These are phyloP conservation scores for Drosophila paranaensis DNA, from an alignment of 2,888 invertebrate species.

Conservation along the genomic window DNA sequence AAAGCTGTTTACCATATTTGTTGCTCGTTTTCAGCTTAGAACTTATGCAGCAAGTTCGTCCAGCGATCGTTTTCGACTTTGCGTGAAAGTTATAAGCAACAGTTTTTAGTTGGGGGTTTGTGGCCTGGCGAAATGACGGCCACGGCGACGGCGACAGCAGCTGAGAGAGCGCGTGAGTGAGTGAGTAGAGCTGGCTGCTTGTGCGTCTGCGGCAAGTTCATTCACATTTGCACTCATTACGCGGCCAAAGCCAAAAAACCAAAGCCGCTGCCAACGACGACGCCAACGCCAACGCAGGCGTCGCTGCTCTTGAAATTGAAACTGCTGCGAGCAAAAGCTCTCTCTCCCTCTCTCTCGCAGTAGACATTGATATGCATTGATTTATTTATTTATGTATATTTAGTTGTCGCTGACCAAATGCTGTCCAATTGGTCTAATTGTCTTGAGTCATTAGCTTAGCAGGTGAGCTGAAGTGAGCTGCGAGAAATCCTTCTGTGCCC, in stretches of 20 bases:
- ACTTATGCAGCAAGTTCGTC: conserved; percentile 12
- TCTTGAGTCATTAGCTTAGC: conserved; percentile 25
- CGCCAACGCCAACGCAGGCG: conserved; percentile 18
- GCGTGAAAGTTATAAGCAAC: conserved; percentile 71
- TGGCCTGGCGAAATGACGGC: conserved; percentile 29
- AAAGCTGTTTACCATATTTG: neutral
- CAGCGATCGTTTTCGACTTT: conserved; percentile 37
- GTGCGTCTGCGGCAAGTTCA: conserved; percentile 78
- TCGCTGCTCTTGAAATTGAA: conserved; percentile 57
- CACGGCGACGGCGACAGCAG: conserved; percentile 9
- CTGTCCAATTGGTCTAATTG: conserved; percentile 19
- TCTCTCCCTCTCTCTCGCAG: neutral
- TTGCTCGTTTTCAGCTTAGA: conserved; percentile 2
- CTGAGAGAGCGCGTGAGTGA: conserved; percentile 31
- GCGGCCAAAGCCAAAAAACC: conserved; percentile 60
- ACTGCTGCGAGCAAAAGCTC: conserved; percentile 38
- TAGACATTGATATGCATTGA: neutral
- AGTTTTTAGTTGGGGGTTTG: conserved; percentile 41
- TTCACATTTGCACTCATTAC: conserved; percentile 83
- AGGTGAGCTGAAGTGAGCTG: conserved; percentile 50
- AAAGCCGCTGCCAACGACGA: conserved; percentile 29
- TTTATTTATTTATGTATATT: neutral
- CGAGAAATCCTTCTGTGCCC: conserved; percentile 8
- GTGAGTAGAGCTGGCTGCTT: conserved; percentile 48
- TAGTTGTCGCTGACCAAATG: conserved; percentile 30